A percentile compares a stretch with the other conserved stretches of the same genome.
phyloP scores from a whole-genome alignment of 2,113 vertebrate species.

The Poicephalus meyeri region DNA sequence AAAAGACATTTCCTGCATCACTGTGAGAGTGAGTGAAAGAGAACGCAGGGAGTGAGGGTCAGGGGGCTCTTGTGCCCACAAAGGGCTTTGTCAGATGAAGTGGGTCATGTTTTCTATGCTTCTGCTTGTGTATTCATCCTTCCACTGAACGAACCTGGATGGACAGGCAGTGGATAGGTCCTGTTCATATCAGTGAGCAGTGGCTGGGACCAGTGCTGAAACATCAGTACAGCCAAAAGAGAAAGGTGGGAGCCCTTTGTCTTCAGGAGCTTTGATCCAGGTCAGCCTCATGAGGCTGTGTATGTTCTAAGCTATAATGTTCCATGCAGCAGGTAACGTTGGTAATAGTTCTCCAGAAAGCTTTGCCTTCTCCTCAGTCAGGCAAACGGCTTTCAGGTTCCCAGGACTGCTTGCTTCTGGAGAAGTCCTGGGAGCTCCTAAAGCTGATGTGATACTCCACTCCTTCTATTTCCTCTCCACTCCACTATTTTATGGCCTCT shows the following conservation, averaged over 20 bases:
- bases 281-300: not conserved
- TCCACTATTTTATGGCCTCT: not conserved
- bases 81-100: not conserved
- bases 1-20: not conserved
- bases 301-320: not conserved
- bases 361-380: not conserved
- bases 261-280: not conserved
- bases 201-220: not conserved
- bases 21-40: not conserved
- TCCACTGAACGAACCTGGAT: rapidly evolving
- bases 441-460: not conserved
- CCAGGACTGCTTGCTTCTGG: not conserved
- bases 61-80: not conserved
- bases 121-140: not conserved
- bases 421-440: not conserved
- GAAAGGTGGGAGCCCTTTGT: not conserved
- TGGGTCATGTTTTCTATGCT: not conserved
- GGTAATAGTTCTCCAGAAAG: not conserved
- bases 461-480: too few relatives aligned
- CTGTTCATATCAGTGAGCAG: not conserved
- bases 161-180: rapidly evolving
- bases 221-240: not conserved
- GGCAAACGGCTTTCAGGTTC: not conserved
- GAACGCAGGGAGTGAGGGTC: not conserved
- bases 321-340: not conserved